Percentiles rank a stretch among this genome's conserved stretches.
These are phyloP conservation scores for Steatocranus sp. DNA, from an alignment of 2,797 vertebrate genomes.

Conservation along the genomic window DNA sequence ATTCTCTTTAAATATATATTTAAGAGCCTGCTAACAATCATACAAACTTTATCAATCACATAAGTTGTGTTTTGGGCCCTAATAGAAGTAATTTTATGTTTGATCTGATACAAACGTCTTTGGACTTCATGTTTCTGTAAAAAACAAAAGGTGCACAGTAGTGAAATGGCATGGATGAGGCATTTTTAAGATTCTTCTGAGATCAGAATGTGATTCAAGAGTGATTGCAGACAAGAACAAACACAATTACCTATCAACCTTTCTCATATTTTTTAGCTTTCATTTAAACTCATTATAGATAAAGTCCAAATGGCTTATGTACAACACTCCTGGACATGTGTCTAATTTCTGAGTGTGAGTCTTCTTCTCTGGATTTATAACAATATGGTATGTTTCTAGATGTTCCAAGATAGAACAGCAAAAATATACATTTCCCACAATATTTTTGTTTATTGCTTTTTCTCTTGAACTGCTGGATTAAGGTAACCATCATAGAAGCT, in stretches of 20 bases:
- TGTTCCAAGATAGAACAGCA: not conserved
- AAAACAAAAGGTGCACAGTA: not conserved
- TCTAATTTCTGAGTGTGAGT: not conserved
- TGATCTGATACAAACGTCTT: fast-evolving
- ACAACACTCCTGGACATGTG: not conserved
- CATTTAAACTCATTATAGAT: not conserved
- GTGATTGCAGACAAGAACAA: not conserved
- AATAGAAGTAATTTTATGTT: not conserved
- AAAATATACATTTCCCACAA: not conserved
- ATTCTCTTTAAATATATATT: not conserved
- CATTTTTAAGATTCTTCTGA: not conserved
- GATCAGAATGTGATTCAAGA: not conserved
- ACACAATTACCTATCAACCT: not conserved
- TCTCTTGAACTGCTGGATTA: not conserved
- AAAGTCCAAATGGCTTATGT: not conserved
- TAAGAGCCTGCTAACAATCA: not conserved
- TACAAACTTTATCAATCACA: fast-evolving
- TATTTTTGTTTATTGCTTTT: not conserved
- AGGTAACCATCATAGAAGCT: conserved; percentile 77
- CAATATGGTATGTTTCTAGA: not conserved
- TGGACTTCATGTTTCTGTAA: not conserved
- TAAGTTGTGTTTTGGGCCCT: fast-evolving
- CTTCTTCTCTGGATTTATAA: not conserved
- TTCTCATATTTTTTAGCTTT: fast-evolving
- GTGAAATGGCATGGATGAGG: fast-evolving